Evolutionary conservation across 2,797 vertebrate species (phyloP).

Genomic region (Limosa lapponica): DNA sequence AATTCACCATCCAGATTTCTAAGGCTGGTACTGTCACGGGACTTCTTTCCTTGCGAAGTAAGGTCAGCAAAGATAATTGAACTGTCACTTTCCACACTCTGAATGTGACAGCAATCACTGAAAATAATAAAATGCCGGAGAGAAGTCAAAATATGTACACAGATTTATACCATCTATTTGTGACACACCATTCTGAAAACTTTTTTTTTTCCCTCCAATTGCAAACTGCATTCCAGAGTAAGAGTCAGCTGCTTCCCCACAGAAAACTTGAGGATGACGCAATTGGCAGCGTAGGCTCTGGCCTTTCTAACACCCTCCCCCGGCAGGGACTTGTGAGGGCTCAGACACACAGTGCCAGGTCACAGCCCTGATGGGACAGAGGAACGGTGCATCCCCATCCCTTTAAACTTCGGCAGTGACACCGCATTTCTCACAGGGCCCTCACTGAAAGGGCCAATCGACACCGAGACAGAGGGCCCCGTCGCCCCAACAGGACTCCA

Average conservation of each 20-base stretch:
- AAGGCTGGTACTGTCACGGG: background rate
- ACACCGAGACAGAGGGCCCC: background rate
- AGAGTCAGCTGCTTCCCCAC: background rate
- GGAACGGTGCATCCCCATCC: background rate
- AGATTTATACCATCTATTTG: background rate
- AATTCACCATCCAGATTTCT: constrained; percentile 15
- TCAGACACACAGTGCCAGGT: background rate
- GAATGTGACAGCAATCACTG: constrained; percentile 44
- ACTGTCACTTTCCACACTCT: constrained; percentile 77
- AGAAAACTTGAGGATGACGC: background rate
- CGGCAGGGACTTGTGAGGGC: background rate
- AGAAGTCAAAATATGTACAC: background rate
- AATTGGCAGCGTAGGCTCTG: background rate
- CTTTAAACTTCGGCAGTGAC: background rate
- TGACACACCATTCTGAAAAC: background rate
- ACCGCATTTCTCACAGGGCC: background rate
- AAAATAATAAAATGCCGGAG: background rate
- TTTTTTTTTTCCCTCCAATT: background rate
- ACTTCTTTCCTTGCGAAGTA: constrained; percentile 67
- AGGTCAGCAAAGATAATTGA: constrained; percentile 90
- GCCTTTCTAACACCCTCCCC: background rate
- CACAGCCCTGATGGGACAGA: background rate
- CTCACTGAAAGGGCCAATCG: background rate
- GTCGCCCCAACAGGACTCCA: background rate
- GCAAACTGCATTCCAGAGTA: background rate